Base-by-base conservation (phyloP, 2,888 invertebrate species). In the Phytoseiulus persimilis region DNA sequence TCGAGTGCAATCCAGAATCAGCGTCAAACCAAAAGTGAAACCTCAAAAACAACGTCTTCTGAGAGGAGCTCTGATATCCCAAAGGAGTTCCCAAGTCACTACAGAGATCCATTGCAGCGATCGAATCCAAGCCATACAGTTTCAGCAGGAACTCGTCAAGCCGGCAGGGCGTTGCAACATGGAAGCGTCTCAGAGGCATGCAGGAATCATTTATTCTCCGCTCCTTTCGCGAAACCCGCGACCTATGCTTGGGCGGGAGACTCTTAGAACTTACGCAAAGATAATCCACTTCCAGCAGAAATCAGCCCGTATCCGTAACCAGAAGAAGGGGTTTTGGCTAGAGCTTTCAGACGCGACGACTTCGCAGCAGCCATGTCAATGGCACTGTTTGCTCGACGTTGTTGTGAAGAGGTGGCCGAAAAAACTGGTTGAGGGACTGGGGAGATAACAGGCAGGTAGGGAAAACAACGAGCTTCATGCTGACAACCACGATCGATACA, bases 361-460 rank as follows among this genome's bases (percentile, higher is more conserved):
- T 87, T 87, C 11, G 87, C 87, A 9, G 87, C 87, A n/a, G 87
- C 87, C 87, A 87, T 87, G 31, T 87, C 87, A 45, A 87, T 87
- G 87, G 87, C 87, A 9, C 39, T 39, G 33, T 87, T 87, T n/a
- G 87, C 87, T 87, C 87, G 32, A 11, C 87, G 32, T 23, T 87
- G 87, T 32, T 87, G 87, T 1, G 65, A 14, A 28, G 65, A 65
- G 14, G 65, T 23, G 6, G 33, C 87, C 87, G 87, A 87, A 87
- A 33, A 23, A n/a, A 87, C 87, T 33, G 87, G 39, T n/a, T 87
- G 87, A n/a, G 87, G 87, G 45, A 87, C 87, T 87, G 87, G n/a
- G 65, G 18, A 65, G 28, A 65, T 65, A 65, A 65, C 65, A 28
- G 28, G 65, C 65, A 65, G 65, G 65, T 65, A 65, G 65, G 65